Conservation (phyloP, 2,113 vertebrate genomes). For the Sinocyclocheilus rhinocerous region DNA sequence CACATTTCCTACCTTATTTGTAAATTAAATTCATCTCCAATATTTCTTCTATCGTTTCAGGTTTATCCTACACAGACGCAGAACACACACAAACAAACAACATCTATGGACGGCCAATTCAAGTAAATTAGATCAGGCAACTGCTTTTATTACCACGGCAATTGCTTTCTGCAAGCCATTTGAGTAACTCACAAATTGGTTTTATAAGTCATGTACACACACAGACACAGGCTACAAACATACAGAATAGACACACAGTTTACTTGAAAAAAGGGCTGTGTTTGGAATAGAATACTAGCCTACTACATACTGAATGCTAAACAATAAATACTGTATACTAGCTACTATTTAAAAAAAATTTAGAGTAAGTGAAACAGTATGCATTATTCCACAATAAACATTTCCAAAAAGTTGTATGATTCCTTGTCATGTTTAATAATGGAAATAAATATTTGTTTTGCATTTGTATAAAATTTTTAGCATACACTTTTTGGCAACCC, state of each 20-base stretch:
- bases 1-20: too few species aligned
- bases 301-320: neutral
- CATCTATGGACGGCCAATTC: constrained; percentile 31
- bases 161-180: constrained; percentile 33
- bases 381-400: neutral
- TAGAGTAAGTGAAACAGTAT: neutral
- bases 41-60: too few species aligned
- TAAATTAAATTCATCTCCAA: too few species aligned
- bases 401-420: neutral
- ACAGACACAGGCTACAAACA: neutral
- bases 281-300: neutral
- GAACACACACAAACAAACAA: constrained; percentile 38
- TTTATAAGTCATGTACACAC: constrained; percentile 22
- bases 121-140: constrained; percentile 44
- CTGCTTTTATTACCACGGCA: constrained; percentile 32
- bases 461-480: neutral
- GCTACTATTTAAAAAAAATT: neutral
- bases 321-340: neutral
- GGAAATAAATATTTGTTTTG: neutral
- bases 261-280: neutral
- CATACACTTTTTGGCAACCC: too few species aligned
- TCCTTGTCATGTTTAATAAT: neutral
- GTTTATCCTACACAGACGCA: constrained; percentile 9
- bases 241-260: neutral
- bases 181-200: constrained; percentile 23